Evolutionary conservation across 1,140 invertebrate species (phyloP).

Genomic region (Euwallacea similis): DNA sequence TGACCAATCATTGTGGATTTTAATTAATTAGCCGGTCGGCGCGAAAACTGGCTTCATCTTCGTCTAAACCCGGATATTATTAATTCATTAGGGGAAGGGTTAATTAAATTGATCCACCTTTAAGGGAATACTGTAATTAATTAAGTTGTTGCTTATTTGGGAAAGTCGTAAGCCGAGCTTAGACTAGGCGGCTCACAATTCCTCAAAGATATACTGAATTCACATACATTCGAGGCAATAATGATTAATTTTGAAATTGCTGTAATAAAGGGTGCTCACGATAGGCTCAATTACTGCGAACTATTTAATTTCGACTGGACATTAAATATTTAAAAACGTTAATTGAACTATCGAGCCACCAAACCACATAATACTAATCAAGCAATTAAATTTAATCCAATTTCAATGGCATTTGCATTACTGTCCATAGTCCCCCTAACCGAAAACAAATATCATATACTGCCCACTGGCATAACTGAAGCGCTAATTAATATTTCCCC

Average conservation of each 20-base stretch:
- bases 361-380: slow-evolving; percentile 24
- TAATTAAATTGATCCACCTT: slow-evolving; percentile 13
- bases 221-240: no score
- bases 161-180: neutral
- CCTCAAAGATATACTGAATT: no score
- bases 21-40: neutral
- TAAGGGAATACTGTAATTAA: neutral
- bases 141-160: slow-evolving; percentile 1
- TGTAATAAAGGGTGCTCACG: neutral
- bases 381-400: slow-evolving; percentile 25
- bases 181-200: no score
- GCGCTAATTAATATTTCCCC: slow-evolving; percentile 18
- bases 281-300: neutral
- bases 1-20: neutral
- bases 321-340: slow-evolving; percentile 6
- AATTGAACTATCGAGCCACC: slow-evolving; percentile 8
- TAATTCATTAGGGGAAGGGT: slow-evolving; percentile 8
- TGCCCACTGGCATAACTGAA: neutral
- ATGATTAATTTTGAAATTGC: neutral
- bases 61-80: neutral
- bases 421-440: slow-evolving; percentile 2
- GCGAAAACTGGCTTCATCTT: neutral
- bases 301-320: neutral
- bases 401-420: neutral
- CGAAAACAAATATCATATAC: slow-evolving; percentile 17